A percentile compares a stretch with the other conserved stretches of the same genome.
phyloP scores from a whole-genome alignment of 64 coral and sea anemone species.

The Dendrophyllia cribrosa region DNA sequence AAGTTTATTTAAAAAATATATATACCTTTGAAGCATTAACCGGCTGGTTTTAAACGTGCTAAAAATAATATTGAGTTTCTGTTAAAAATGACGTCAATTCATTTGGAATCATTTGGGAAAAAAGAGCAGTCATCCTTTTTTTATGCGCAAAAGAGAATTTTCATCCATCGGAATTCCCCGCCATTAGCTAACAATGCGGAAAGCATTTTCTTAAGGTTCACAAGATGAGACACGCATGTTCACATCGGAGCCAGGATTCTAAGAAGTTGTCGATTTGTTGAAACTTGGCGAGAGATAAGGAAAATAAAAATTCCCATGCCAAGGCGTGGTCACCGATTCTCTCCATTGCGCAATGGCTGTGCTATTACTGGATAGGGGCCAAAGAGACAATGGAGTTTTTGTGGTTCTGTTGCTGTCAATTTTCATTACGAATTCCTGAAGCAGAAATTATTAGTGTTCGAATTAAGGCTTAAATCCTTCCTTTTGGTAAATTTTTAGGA shows the following conservation, averaged over 20 bases:
- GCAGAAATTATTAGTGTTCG: conserved; percentile 6
- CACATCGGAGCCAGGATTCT: conserved; percentile 30
- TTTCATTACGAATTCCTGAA: conserved; percentile 30
- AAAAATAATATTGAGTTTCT: too few species aligned
- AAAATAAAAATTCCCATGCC: conserved; percentile 8
- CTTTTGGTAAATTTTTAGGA: background rate
- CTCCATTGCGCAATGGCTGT: background rate
- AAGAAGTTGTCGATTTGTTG: background rate
- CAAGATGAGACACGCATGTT: background rate
- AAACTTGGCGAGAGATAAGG: conserved; percentile 30
- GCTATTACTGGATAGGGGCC: conserved; percentile 19
- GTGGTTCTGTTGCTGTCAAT: conserved; percentile 13
- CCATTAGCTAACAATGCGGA: background rate
- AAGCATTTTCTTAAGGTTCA: background rate
- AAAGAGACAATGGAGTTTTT: conserved; percentile 13
- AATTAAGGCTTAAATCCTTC: conserved; percentile 20
- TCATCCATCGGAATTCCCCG: background rate
- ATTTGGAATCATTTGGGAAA: background rate
- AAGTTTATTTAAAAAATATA: background rate
- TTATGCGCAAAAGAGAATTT: background rate
- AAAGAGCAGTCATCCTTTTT: background rate
- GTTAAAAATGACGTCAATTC: background rate
- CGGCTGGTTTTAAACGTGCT: too few species aligned
- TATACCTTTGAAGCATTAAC: too few species aligned
- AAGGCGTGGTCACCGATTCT: conserved; percentile 6